Evolutionary conservation across 2,888 invertebrate species (phyloP).

Genomic region (Mycalesis mineus): DNA sequence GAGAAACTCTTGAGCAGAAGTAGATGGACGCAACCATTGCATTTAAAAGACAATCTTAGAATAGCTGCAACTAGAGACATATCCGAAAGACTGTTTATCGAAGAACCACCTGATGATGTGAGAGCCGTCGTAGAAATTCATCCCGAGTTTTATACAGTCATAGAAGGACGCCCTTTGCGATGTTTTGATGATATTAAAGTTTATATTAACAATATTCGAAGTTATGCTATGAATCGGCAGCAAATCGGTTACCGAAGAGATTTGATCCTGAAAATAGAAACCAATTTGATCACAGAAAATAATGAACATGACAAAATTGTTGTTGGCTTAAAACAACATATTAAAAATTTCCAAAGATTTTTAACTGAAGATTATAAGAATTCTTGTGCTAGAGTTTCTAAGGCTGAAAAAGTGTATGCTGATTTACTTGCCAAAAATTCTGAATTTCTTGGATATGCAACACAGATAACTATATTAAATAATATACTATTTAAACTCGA

Average conservation of each 20-base stretch:
- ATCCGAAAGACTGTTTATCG: constrained; percentile 76
- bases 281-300: constrained; percentile 53
- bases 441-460: constrained; percentile 56
- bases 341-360: constrained; percentile 66
- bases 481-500: constrained; percentile 67
- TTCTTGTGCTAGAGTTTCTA: constrained; percentile 55
- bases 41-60: constrained; percentile 61
- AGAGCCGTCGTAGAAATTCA: constrained; percentile 81
- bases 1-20: constrained; percentile 50
- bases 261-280: constrained; percentile 59
- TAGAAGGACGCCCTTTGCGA: constrained; percentile 79
- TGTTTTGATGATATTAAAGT: constrained; percentile 77
- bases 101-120: constrained; percentile 74
- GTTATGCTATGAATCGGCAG: constrained; percentile 71
- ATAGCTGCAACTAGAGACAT: constrained; percentile 72
- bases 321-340: constrained; percentile 56
- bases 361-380: constrained; percentile 70
- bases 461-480: constrained; percentile 55
- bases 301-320: constrained; percentile 49
- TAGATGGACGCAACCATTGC: constrained; percentile 52
- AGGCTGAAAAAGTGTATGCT: constrained; percentile 52
- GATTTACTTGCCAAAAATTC: constrained; percentile 55
- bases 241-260: constrained; percentile 69
- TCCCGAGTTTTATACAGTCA: constrained; percentile 80
- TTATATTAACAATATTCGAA: constrained; percentile 75